Evolutionary conservation across 2,888 invertebrate species (phyloP).

Genomic region (Oligia latruncula): DNA sequence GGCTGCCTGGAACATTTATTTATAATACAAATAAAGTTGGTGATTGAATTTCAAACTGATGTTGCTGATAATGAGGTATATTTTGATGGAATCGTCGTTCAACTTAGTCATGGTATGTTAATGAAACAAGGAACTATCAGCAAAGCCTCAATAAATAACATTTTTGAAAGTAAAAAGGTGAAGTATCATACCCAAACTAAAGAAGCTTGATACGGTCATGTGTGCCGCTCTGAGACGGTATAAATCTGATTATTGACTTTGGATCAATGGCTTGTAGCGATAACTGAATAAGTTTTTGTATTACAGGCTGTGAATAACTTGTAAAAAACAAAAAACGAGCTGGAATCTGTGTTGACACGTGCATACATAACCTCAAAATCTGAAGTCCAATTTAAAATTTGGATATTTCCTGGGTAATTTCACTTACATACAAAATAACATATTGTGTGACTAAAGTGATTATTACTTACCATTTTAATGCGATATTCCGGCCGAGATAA

Average conservation of each 20-base stretch:
- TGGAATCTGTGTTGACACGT: slow-evolving; percentile 71
- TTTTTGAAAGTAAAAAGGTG: fast-evolving
- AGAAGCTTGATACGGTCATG: neutral
- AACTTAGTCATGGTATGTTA: too few species aligned
- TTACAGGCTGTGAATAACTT: neutral
- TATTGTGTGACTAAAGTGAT: neutral
- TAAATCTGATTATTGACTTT: neutral
- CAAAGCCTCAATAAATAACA: too few species aligned
- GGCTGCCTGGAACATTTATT: slow-evolving; percentile 89
- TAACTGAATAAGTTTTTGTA: neutral
- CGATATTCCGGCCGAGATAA: slow-evolving; percentile 95
- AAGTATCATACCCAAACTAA: neutral
- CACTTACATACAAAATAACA: neutral
- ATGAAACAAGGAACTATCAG: too few species aligned
- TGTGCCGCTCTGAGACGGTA: too few species aligned
- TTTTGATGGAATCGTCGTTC: neutral
- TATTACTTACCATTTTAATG: slow-evolving; percentile 90
- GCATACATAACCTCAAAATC: slow-evolving; percentile 79
- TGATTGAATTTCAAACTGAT: neutral
- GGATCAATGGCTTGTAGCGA: neutral
- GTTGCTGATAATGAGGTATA: neutral
- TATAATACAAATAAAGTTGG: neutral
- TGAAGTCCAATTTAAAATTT: too few species aligned
- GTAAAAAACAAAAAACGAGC: slow-evolving; percentile 6
- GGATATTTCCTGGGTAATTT: neutral